These are phyloP conservation scores for Anticlea derivata DNA, from an alignment of 2,888 invertebrate genomes.

Conservation along the genomic window DNA sequence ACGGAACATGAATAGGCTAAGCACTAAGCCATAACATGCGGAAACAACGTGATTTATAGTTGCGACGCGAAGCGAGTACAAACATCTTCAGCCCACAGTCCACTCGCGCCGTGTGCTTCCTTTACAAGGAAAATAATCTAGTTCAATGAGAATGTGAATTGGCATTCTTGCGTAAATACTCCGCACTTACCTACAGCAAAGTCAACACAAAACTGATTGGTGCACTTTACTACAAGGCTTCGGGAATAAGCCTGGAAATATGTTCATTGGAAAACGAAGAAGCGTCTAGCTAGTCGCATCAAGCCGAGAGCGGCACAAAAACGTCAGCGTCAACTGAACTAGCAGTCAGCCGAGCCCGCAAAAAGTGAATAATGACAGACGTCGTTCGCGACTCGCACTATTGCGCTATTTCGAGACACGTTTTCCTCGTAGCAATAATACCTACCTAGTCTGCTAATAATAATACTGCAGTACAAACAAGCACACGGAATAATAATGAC, in stretches of 20 bases:
- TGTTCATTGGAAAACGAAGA: constrained; percentile 66
- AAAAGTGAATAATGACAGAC: constrained; percentile 72
- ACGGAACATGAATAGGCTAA: constrained; percentile 49
- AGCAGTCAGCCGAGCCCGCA: constrained; percentile 50
- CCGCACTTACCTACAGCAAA: constrained; percentile 19
- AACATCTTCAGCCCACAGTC: constrained; percentile 15
- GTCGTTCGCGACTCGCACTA: constrained; percentile 57
- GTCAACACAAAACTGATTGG: constrained; percentile 40
- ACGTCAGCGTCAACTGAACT: constrained; percentile 58
- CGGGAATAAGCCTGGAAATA: constrained; percentile 54
- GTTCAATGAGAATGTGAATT: constrained; percentile 31
- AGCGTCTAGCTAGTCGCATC: constrained; percentile 55
- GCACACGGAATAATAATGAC: constrained; percentile 48
- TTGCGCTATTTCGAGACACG: constrained; percentile 71
- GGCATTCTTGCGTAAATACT: constrained; percentile 26
- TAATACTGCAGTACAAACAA: constrained; percentile 51
- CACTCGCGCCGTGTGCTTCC: constrained; percentile 14
- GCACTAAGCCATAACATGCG: constrained; percentile 45
- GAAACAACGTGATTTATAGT: constrained; percentile 48
- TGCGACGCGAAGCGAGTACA: constrained; percentile 26
- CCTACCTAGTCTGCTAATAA: constrained; percentile 59
- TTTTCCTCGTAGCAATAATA: constrained; percentile 73
- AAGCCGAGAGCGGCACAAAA: constrained; percentile 58
- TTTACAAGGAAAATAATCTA: constrained; percentile 27
- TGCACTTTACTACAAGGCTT: constrained; percentile 44